Percentiles rank a stretch among this genome's conserved stretches.
phyloP scores from a whole-genome alignment of 2,797 vertebrate genomes.

The Sorex maritimensis region DNA sequence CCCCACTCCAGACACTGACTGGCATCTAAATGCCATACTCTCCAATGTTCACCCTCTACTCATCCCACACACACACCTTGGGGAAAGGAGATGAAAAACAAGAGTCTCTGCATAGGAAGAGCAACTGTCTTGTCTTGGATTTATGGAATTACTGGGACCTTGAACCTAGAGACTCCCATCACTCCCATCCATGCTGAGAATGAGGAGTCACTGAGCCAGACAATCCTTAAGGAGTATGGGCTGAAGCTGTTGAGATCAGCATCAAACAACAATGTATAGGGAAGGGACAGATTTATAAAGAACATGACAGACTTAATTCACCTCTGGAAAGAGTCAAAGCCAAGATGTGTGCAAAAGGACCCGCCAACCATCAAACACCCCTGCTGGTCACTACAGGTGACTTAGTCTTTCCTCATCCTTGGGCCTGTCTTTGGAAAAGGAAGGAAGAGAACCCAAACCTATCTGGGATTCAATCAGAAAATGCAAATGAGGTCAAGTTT shows the following conservation, averaged over 20 bases:
- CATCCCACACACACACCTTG: neutral
- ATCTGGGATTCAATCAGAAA: constrained; percentile 91
- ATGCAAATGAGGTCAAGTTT: constrained; percentile 91
- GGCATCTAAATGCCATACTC: constrained; percentile 65
- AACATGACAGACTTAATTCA: neutral
- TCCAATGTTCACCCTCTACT: constrained; percentile 71
- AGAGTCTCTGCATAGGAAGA: constrained; percentile 47
- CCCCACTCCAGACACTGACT: constrained; percentile 49
- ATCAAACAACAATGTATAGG: constrained; percentile 60
- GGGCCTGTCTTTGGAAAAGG: constrained; percentile 66
- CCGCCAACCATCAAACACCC: constrained; percentile 36
- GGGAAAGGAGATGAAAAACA: constrained; percentile 59
- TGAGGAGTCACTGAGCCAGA: constrained; percentile 77
- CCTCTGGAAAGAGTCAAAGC: neutral
- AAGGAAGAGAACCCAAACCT: constrained; percentile 80
- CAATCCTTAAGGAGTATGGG: constrained; percentile 80
- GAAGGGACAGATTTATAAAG: constrained; percentile 56
- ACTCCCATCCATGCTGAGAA: constrained; percentile 51
- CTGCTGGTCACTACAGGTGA: constrained; percentile 72
- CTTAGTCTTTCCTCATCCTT: constrained; percentile 62
- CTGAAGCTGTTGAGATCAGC: constrained; percentile 67
- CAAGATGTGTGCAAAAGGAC: constrained; percentile 52
- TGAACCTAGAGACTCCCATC: constrained; percentile 69
- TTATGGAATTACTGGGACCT: constrained; percentile 74
- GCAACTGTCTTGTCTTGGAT: constrained; percentile 71